phyloP scores from a whole-genome alignment of 2,888 invertebrate species.

The Xiphydria camelus region DNA sequence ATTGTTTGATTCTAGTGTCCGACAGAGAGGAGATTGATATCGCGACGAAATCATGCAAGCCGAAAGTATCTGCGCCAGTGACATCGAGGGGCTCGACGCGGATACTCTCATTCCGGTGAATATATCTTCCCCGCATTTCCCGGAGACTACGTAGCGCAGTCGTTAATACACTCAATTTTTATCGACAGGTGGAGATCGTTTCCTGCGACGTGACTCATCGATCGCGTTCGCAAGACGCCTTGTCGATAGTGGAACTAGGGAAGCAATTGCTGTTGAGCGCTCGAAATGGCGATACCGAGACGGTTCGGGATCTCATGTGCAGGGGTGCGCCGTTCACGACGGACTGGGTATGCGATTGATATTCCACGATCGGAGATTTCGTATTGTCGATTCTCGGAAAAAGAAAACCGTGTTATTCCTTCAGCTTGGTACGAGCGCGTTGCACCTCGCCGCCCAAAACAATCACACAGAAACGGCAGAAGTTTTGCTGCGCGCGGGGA shows the following conservation, averaged over 20 bases:
- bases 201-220: conserved; percentile 42
- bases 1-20: conserved; percentile 32
- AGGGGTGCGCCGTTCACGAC: conserved; percentile 90
- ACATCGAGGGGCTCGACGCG: conserved; percentile 51
- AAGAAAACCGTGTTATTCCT: conserved; percentile 19
- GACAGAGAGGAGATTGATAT: conserved; percentile 21
- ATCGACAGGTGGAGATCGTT: conserved; percentile 48
- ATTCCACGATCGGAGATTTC: neutral
- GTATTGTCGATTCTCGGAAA: conserved; percentile 2
- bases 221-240: conserved; percentile 44
- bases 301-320: conserved; percentile 77
- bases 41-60: conserved; percentile 48
- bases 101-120: conserved; percentile 59
- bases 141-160: no score
- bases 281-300: conserved; percentile 75
- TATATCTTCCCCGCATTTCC: no score
- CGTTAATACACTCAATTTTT: no score
- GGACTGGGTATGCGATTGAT: conserved; percentile 74
- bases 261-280: conserved; percentile 81
- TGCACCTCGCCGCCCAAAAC: conserved; percentile 84
- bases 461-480: conserved; percentile 81
- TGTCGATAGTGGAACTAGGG: conserved; percentile 75
- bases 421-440: conserved; percentile 85
- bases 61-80: conserved; percentile 52
- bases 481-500: conserved; percentile 81